Conservation (phyloP, 2,888 invertebrate genomes). For the Eristalinus aeneus region DNA sequence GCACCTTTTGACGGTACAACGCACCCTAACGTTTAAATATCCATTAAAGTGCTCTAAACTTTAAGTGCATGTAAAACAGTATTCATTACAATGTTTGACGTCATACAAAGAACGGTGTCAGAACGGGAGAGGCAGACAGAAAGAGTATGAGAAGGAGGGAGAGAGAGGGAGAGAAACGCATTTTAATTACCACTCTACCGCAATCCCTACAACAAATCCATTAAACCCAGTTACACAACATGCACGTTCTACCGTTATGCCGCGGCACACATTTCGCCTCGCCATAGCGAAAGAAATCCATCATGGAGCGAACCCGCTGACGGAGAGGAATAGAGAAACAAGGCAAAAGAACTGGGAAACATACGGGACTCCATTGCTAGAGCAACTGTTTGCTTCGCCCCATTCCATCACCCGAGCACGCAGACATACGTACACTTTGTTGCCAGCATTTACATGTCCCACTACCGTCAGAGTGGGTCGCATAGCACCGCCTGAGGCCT, state of each 20-base stretch:
- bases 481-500: constrained; percentile 37
- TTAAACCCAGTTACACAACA: constrained; percentile 70
- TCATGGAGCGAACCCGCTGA: constrained; percentile 27
- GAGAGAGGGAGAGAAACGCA: constrained; percentile 31
- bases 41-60: constrained; percentile 59
- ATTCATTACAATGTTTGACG: constrained; percentile 60
- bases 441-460: constrained; percentile 23
- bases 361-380: constrained; percentile 61
- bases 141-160: neutral
- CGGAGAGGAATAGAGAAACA: constrained; percentile 1
- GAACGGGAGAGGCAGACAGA: neutral
- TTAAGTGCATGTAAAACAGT: constrained; percentile 51
- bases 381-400: constrained; percentile 51
- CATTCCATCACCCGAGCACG: constrained; percentile 21
- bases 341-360: constrained; percentile 61
- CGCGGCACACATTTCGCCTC: constrained; percentile 63
- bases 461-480: constrained; percentile 30
- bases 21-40: constrained; percentile 58
- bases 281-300: constrained; percentile 58
- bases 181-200: constrained; percentile 71
- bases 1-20: constrained; percentile 35
- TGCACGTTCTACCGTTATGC: constrained; percentile 67
- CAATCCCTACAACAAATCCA: constrained; percentile 67
- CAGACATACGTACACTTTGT: constrained; percentile 4
- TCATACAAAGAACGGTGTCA: constrained; percentile 26